Evolutionary conservation across 2,888 invertebrate genomes (phyloP).

Genomic region (Coelopa pilipes): DNA sequence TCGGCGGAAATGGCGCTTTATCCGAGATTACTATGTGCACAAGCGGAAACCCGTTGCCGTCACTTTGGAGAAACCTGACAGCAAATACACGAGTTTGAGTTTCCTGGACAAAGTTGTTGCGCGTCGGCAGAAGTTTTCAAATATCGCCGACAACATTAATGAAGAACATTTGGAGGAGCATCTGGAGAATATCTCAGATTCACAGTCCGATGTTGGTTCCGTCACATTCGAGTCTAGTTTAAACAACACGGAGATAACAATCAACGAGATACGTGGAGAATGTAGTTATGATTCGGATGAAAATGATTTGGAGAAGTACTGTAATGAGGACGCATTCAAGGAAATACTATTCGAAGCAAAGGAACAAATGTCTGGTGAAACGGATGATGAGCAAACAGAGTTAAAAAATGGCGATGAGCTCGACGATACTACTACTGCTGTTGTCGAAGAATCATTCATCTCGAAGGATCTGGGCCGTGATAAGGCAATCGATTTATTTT

Average conservation of each 20-base stretch:
- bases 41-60: constrained; percentile 34
- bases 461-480: constrained; percentile 17
- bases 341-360: neutral
- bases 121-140: neutral
- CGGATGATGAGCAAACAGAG: neutral
- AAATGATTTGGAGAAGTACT: neutral
- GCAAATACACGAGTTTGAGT: constrained; percentile 43
- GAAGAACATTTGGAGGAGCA: neutral
- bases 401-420: neutral
- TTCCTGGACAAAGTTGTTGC: constrained; percentile 40
- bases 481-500: constrained; percentile 44
- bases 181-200: neutral
- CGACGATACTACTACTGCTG: neutral
- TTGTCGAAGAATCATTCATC: neutral
- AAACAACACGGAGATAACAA: neutral
- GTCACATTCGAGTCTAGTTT: neutral
- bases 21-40: constrained; percentile 44
- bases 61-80: constrained; percentile 14
- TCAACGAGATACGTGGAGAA: neutral
- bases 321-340: neutral
- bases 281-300: neutral
- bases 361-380: neutral
- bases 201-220: neutral
- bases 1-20: constrained; percentile 45
- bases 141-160: neutral